Conservation (phyloP, 2,797 vertebrate genomes). For the Enteromius afrohamiltoni region DNA sequence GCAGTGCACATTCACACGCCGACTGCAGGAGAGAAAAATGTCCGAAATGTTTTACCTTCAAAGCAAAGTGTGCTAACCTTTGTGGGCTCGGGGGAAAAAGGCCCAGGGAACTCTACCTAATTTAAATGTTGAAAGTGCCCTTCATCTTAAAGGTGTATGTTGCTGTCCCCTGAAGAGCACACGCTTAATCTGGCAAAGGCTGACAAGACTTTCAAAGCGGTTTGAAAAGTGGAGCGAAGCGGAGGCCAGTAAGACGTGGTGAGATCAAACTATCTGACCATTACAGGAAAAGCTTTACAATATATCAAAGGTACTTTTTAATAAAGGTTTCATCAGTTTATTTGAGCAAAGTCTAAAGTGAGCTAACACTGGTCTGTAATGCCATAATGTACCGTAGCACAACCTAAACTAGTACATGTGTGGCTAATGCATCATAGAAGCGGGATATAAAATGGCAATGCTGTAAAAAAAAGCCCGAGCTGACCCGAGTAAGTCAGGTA, state of each 20-base stretch:
- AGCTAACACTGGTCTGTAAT: slow-evolving; percentile 11
- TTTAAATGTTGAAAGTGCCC: slow-evolving; percentile 47
- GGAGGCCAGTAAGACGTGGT: slow-evolving; percentile 33
- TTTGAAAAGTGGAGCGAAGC: slow-evolving; percentile 46
- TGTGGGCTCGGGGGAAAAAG: not conserved
- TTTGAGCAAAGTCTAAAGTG: not conserved
- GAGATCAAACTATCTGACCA: slow-evolving; percentile 32
- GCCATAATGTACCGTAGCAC: slow-evolving; percentile 4
- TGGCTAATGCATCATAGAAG: slow-evolving; percentile 11
- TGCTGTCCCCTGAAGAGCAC: slow-evolving; percentile 31
- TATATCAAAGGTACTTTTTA: not conserved
- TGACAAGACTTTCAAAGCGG: slow-evolving; percentile 38
- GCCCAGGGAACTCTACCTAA: slow-evolving; percentile 32
- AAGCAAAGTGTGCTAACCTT: slow-evolving; percentile 6
- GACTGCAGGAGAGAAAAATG: not conserved
- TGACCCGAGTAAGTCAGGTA: slow-evolving; percentile 23
- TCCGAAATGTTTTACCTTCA: slow-evolving; percentile 3
- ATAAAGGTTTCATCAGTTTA: not conserved
- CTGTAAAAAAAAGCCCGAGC: slow-evolving; percentile 24
- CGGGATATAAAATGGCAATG: slow-evolving; percentile 27
- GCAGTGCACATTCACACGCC: not conserved
- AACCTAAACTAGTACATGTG: slow-evolving; percentile 4
- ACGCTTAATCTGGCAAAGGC: slow-evolving; percentile 39
- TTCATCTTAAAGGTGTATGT: slow-evolving; percentile 59
- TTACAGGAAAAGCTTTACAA: slow-evolving; percentile 17